Base-by-base conservation (phyloP, 2,888 invertebrate genomes). In the Agriopis leucophaearia region DNA sequence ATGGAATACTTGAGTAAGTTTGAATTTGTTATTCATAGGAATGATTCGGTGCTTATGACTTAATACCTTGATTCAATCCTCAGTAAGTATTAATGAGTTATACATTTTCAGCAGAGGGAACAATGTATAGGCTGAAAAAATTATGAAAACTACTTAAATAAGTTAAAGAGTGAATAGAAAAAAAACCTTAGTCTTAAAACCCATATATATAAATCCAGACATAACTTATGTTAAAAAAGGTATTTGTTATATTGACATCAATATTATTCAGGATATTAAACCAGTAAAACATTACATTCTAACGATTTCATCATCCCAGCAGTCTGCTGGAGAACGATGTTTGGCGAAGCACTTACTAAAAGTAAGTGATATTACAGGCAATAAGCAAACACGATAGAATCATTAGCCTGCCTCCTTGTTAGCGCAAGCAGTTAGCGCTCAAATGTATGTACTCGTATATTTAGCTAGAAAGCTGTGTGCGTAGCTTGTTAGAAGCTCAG, bases 401-500 rank as follows among this genome's bases (percentile, higher is more conserved):
- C 80, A 79, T 80, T 81, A 82, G 73, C 74, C 71, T 58, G 72
- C 74, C 71, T 57, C 52, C 38, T 36, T 78, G 76, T 82, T 79
- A 74, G 74, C 75, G 70, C 68, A 75, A 75, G 68, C 72, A 73
- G 70, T 79, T 81, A 76, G 67, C 69, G 61, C 38, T 48, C 65
- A 61, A 69, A 67, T 61, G 66, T 52, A 40, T 66, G 68, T 66
- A n/a, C n/a, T n/a, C n/a, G n/a, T n/a, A 52, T 51, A 58, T 69
- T 68, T 62, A 70, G 70, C 64, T 67, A 67, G 69, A 71, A 71
- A 73, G 71, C 65, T 70, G 70, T 64, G 55, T 62, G 64, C 36
- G 61, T 42, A 64, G 38, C 56, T 61, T 40, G 62, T 70, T 70
- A 66, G 57, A 36, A 15, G 44, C 45, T 64, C 50, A 48, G 66